Evolutionary conservation across 2,888 invertebrate species (phyloP).

Genomic region (Acheta domesticus): DNA sequence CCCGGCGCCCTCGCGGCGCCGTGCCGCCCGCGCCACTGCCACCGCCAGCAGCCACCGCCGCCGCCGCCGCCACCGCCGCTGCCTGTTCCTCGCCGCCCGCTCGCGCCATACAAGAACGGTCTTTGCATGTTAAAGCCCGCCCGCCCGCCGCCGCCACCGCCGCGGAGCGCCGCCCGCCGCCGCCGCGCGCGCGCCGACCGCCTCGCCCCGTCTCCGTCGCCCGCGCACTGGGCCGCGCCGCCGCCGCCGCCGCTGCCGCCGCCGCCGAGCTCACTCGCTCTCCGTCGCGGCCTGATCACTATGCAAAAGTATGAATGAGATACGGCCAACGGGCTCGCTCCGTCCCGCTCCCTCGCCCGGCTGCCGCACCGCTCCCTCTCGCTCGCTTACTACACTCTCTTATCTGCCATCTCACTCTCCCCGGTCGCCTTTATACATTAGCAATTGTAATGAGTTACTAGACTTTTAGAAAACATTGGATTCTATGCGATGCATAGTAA

Average conservation of each 20-base stretch:
- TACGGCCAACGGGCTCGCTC: conserved; percentile 42
- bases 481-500: conserved; percentile 21
- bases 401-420: conserved; percentile 26
- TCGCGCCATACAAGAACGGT: conserved; percentile 18
- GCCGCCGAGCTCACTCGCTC: neutral
- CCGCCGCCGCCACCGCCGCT: neutral
- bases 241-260: conserved; percentile 22
- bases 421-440: conserved; percentile 33
- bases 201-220: conserved; percentile 18
- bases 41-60: neutral
- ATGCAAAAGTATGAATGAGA: conserved; percentile 62
- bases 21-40: conserved; percentile 12
- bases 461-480: conserved; percentile 33
- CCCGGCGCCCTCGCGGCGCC: conserved; percentile 3
- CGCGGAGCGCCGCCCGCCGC: conserved; percentile 20
- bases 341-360: conserved; percentile 24
- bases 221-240: conserved; percentile 24
- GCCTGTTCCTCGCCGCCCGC: conserved; percentile 11
- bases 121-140: conserved; percentile 22
- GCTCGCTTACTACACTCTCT: conserved; percentile 24
- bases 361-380: conserved; percentile 37
- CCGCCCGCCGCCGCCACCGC: conserved; percentile 12
- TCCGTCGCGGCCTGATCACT: conserved; percentile 36
- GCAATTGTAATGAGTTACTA: conserved; percentile 38
- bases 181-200: conserved; percentile 1